phyloP scores from a whole-genome alignment of 1,140 invertebrate species.

The Eufriesea mexicana region DNA sequence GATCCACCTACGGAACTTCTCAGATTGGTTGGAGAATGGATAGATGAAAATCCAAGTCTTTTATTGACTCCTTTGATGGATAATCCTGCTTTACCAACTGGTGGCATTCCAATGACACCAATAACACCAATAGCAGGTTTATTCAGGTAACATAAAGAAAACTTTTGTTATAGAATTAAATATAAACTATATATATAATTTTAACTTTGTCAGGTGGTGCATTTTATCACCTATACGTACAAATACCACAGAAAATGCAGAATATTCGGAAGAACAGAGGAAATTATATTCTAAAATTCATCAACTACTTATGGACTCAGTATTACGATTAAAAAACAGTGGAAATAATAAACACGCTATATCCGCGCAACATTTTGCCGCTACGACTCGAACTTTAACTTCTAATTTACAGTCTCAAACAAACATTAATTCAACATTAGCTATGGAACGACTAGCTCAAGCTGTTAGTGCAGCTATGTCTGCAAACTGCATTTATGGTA shows the following conservation, averaged over 20 bases:
- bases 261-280: conserved; percentile 67
- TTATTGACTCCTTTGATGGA: conserved; percentile 88
- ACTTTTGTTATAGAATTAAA: background rate
- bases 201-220: conserved; percentile 74
- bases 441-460: conserved; percentile 89
- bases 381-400: conserved; percentile 73
- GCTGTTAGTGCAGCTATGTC: conserved; percentile 88
- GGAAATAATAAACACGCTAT: conserved; percentile 79
- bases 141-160: conserved; percentile 77
- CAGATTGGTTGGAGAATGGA: conserved; percentile 77
- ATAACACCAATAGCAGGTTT: conserved; percentile 91
- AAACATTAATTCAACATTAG: conserved; percentile 66
- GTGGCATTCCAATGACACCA: conserved; percentile 91
- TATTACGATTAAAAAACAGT: conserved; percentile 75
- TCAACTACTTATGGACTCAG: conserved; percentile 80
- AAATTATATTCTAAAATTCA: conserved; percentile 80
- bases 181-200: conserved; percentile 20
- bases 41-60: conserved; percentile 85
- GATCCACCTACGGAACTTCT: conserved; percentile 77
- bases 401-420: conserved; percentile 63
- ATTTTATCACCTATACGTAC: conserved; percentile 75
- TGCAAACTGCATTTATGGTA: conserved; percentile 89
- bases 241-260: conserved; percentile 35
- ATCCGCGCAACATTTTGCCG: conserved; percentile 80
- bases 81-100: conserved; percentile 87